These are phyloP conservation scores for Drosophila auraria DNA, from an alignment of 1,140 invertebrate genomes.

Conservation along the genomic window DNA sequence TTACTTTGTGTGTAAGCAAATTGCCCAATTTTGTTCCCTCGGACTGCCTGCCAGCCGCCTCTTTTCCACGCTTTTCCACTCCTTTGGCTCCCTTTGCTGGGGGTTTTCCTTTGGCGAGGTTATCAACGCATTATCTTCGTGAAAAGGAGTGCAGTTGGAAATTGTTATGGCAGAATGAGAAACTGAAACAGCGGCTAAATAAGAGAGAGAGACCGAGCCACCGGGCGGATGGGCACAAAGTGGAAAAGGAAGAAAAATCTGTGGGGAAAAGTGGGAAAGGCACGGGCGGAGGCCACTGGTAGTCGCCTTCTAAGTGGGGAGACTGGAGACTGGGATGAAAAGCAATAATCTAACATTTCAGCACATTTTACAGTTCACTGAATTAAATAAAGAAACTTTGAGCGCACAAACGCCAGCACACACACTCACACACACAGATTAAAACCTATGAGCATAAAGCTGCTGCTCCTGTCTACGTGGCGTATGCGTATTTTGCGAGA, in stretches of 20 bases:
- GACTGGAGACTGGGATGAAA: slow-evolving; percentile 40
- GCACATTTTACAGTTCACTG: slow-evolving; percentile 83
- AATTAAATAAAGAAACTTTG: slow-evolving; percentile 84
- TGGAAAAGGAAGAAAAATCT: slow-evolving; percentile 35
- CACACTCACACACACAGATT: slow-evolving; percentile 34
- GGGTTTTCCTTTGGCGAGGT: slow-evolving; percentile 39
- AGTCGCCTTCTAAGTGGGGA: slow-evolving; percentile 49
- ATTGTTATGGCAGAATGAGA: slow-evolving; percentile 68
- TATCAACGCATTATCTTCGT: slow-evolving; percentile 82
- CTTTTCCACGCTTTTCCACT: slow-evolving; percentile 15
- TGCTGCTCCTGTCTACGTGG: slow-evolving; percentile 41
- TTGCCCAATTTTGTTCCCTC: slow-evolving; percentile 72
- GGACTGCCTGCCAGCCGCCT: slow-evolving; percentile 9
- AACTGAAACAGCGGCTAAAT: slow-evolving; percentile 58
- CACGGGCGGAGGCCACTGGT: slow-evolving; percentile 37
- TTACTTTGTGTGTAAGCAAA: slow-evolving; percentile 78
- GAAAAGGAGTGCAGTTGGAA: slow-evolving; percentile 81
- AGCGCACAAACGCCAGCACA: slow-evolving; percentile 41
- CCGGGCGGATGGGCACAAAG: slow-evolving; percentile 25
- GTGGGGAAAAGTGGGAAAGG: slow-evolving; percentile 2
- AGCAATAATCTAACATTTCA: slow-evolving; percentile 84
- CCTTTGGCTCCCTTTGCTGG: slow-evolving; percentile 9
- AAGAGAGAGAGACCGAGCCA: slow-evolving; percentile 20
- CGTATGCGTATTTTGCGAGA: slow-evolving; percentile 46
- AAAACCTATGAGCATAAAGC: slow-evolving; percentile 58